Conservation (phyloP, 2,113 vertebrate species). For the Cebidichthys violaceus region DNA sequence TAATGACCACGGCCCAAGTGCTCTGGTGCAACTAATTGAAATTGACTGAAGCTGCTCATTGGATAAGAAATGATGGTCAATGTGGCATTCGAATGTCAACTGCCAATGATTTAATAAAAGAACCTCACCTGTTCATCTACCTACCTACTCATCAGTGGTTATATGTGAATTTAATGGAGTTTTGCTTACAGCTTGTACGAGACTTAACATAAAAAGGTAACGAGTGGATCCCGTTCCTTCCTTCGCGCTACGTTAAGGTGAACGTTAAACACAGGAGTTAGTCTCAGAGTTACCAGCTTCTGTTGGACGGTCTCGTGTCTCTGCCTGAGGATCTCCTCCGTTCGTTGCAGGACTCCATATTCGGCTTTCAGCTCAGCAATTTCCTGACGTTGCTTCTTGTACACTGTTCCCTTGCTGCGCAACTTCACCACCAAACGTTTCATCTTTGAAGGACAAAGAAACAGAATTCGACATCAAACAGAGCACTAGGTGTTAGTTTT, state of each 20-base stretch:
- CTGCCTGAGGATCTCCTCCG: constrained; percentile 92
- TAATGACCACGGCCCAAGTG: not conserved
- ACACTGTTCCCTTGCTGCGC: constrained; percentile 89
- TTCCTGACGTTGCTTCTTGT: constrained; percentile 92
- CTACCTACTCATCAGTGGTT: not conserved
- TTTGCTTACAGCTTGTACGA: not conserved
- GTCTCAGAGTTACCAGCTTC: constrained; percentile 88
- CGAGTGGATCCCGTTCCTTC: not conserved
- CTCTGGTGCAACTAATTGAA: not conserved
- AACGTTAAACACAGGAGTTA: not conserved
- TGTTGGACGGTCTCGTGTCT: constrained; percentile 87
- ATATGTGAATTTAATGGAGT: not conserved
- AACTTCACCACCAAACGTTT: constrained; percentile 93
- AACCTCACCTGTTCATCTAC: no score
- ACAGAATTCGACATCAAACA: not conserved
- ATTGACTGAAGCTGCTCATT: not conserved
- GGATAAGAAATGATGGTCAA: not conserved
- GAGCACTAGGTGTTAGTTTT: not conserved
- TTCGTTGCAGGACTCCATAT: constrained; percentile 93
- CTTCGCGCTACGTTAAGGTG: not conserved
- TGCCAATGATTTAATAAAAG: not conserved
- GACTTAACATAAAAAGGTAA: not conserved
- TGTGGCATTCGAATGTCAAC: not conserved
- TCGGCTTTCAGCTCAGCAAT: constrained; percentile 90
- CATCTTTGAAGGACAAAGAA: constrained; percentile 82